Conservation (phyloP, 2,113 vertebrate species). For the Ceratotherium simum region DNA sequence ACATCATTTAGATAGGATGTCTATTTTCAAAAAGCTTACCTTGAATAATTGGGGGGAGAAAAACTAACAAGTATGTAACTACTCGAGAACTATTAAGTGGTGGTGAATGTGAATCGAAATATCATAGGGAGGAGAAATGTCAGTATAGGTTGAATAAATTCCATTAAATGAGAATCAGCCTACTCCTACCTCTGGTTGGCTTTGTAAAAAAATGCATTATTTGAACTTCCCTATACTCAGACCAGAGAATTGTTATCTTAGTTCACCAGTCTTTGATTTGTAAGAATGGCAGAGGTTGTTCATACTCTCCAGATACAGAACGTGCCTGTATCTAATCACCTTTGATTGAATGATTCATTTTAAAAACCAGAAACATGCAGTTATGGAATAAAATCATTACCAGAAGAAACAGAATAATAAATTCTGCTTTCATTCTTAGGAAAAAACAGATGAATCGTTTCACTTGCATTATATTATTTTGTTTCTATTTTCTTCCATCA, state of each 20-base stretch:
- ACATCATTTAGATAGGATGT: not conserved
- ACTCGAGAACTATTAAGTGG: not conserved
- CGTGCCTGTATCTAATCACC: not conserved
- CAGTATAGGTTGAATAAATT: not conserved
- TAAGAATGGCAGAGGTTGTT: not conserved
- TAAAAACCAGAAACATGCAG: not conserved
- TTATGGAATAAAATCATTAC: constrained; percentile 22
- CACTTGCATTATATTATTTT: not conserved
- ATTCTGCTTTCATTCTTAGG: not conserved
- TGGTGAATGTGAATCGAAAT: constrained; percentile 1
- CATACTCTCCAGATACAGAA: not conserved
- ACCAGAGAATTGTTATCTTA: not conserved
- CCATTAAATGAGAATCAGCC: constrained; percentile 14
- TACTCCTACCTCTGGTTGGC: not conserved
- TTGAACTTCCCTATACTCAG: not conserved
- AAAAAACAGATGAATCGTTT: not conserved
- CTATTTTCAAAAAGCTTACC: not conserved
- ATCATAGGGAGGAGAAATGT: not conserved
- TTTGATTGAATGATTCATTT: constrained; percentile 19
- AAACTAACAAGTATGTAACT: not conserved
- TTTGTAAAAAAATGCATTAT: not conserved
- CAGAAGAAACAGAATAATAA: not conserved
- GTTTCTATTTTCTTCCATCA: not conserved
- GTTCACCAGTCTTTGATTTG: not conserved
- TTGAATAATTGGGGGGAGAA: not conserved